Conservation (phyloP, 2,113 vertebrate species). For the Hystrix cristata region DNA sequence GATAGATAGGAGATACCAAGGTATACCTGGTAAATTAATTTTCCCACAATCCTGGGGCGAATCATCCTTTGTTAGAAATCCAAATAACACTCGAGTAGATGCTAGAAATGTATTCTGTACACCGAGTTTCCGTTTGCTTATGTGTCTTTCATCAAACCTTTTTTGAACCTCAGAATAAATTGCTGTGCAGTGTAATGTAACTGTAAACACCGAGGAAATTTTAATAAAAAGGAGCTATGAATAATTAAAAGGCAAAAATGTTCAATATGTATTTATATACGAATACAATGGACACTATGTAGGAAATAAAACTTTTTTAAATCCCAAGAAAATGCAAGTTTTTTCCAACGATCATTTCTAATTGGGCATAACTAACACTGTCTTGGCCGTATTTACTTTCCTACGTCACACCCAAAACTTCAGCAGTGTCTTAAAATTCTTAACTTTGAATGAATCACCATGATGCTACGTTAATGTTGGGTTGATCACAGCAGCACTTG, state of each 20-base stretch:
- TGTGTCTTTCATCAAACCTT: not conserved
- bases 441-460: not conserved
- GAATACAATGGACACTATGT: not conserved
- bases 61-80: not conserved
- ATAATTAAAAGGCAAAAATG: not conserved
- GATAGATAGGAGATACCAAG: not conserved
- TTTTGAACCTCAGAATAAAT: not conserved
- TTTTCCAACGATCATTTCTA: constrained; percentile 13
- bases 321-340: not conserved
- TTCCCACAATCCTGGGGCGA: not conserved
- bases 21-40: not conserved
- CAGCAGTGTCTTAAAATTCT: not conserved
- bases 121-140: not conserved
- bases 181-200: not conserved
- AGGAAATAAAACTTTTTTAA: not conserved
- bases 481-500: not conserved
- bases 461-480: not conserved
- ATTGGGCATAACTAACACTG: not conserved
- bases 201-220: not conserved
- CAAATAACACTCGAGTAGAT: not conserved
- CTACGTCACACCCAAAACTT: not conserved
- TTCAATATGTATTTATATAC: not conserved
- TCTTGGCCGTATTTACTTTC: not conserved
- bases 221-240: not conserved
- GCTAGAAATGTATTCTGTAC: not conserved